Evolutionary conservation across 2,888 invertebrate species (phyloP), one percentile per base, ranked within the genome.

Genomic region (Spilarctia lutea): DNA sequence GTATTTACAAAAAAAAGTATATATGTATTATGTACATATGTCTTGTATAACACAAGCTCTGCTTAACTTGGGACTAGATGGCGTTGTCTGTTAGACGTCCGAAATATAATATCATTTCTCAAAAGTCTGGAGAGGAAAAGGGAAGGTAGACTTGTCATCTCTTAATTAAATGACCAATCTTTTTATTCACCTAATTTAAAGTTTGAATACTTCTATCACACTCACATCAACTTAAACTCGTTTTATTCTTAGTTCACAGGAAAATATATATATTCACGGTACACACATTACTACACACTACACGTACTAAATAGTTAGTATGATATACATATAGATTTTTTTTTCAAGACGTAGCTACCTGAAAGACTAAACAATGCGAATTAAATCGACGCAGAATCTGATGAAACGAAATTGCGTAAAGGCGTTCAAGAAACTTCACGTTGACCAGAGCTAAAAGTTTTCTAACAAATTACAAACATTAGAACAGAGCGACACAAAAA

Each of bases 381-480:
- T 71, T 72, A 74, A 68, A 73, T 71, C 66, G 42, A 65, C 73
- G 45, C 60, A 48, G 39, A 42, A 45, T 73, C 68, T 69, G 48
- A 73, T 65, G 56, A 74, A 81, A 75, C 72, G 72, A 78, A 83
- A 84, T 84, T 80, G 72, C 71, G 75, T 75, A 73, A 77, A 77
- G 73, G 77, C 76, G 76, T 82, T 78, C 52, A 45, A 66, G 35
- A 68, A 80, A 83, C 78, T 83, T 77, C 48, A 56, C 69, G 73
- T 67, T 84, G 78, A 78, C 77, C 82, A 77, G 68, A 48, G 63
- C 48, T 66, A 72, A 76, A 82, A 80, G 75, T 83, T 83, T 75
- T 77, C 74, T 84, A 78, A 80, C 74, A 76, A 84, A 84, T 82
- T 78, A 74, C 75, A 76, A 78, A 78, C 77, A 75, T 74, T 82